Evolutionary conservation across 2,797 vertebrate genomes (phyloP), one percentile per base, ranked within the genome.

Genomic region (Poecilia gillii): DNA sequence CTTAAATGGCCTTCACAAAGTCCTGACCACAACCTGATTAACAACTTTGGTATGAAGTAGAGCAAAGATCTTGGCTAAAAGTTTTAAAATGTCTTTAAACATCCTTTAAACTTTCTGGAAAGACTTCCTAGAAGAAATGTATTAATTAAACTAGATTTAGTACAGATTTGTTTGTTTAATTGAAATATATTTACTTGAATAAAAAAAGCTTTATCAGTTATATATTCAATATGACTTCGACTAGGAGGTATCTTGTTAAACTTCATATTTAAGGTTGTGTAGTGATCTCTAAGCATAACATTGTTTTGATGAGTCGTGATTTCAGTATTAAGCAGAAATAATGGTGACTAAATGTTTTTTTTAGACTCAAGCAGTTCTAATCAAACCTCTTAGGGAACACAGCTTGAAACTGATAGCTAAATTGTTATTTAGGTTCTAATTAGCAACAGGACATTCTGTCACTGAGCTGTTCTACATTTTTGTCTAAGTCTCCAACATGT

Each of bases 371-470:
- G 33, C 62, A 9, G 3, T 8, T 18, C 62, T 64, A 36, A 75
- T 66, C 1, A 72, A 71, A 72, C 41, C 75, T 14, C 16, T 28
- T 1, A 0, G 41, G 75, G 51, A 73, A n/a, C 28, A 51, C 51
- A 59, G n/a, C 51, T 81, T 8, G 31, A 88, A 76, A 82, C 41
- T 64, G n/a, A 74, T 73, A 16, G 49, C 20, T 20, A 81, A 82
- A 85, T 74, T 75, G 75, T 72, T 28, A 6, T 76, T 74, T 82
- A n/a, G 83, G 3, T 51, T 77, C 4, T 78, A 41, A 80, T 82
- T 74, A 47, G 71, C 4, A 57, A 76, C 47, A 77, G 46, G 6
- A 6, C 23, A 53, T 62, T 80, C 12, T 13, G 81, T 45, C 66
- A 77, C 28, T 75, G 23, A 76, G 6, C 36, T 55, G 5, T 46